Evolutionary conservation across 2,113 vertebrate species (phyloP).

Genomic region (Tympanuchus pallidicinctus): DNA sequence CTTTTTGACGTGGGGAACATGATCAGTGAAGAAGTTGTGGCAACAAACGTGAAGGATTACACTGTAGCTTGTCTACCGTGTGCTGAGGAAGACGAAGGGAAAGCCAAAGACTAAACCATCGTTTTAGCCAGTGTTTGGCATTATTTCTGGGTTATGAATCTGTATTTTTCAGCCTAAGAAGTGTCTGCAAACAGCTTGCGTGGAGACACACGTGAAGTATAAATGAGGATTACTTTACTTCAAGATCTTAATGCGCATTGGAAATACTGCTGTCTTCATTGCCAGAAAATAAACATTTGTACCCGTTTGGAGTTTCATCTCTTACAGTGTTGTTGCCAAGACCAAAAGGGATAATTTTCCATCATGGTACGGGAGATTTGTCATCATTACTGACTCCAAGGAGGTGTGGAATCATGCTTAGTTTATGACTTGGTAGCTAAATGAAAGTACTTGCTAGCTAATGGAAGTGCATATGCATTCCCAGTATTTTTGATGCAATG

Average conservation of each 20-base stretch:
- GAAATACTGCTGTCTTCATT: neutral
- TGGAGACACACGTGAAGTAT: neutral
- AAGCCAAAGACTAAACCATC: neutral
- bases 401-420: neutral
- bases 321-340: constrained; percentile 13
- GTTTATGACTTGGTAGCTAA: neutral
- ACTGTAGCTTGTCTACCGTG: neutral
- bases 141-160: neutral
- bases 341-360: constrained; percentile 10
- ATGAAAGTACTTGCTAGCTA: neutral
- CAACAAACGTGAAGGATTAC: neutral
- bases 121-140: neutral
- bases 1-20: neutral
- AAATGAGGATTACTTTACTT: neutral
- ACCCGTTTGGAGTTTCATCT: neutral
- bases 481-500: neutral
- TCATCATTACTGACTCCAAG: neutral
- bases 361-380: neutral
- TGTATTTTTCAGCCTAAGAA: neutral
- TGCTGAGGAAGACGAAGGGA: neutral
- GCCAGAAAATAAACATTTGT: neutral
- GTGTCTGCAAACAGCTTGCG: neutral
- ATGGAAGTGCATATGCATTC: neutral
- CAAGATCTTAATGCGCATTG: neutral
- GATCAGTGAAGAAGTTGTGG: neutral